Percentiles rank a stretch among this genome's conserved stretches.
These are phyloP conservation scores for Stenodera caucasica DNA, from an alignment of 2,888 invertebrate genomes.

Conservation along the genomic window DNA sequence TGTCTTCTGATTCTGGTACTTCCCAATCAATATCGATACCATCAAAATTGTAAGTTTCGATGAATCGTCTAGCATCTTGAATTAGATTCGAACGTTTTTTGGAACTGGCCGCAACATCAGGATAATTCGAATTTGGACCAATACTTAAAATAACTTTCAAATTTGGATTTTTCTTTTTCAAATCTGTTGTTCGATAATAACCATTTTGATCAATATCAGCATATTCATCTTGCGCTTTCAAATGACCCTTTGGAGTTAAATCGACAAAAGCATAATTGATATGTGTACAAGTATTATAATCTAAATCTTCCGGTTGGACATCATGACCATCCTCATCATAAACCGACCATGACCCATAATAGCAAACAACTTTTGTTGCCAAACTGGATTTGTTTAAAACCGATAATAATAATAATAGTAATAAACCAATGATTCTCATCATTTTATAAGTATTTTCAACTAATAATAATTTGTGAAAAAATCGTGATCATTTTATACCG, in stretches of 20 bases:
- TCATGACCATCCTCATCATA: slow-evolving; percentile 41
- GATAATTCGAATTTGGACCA: slow-evolving; percentile 71
- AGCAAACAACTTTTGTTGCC: slow-evolving; percentile 41
- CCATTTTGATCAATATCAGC: slow-evolving; percentile 28
- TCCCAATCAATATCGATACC: slow-evolving; percentile 25
- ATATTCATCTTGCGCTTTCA: slow-evolving; percentile 18
- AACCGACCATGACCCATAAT: slow-evolving; percentile 43
- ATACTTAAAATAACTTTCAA: slow-evolving; percentile 64
- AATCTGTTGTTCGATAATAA: too few species aligned
- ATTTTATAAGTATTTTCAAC: too few species aligned
- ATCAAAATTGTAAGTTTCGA: slow-evolving; percentile 16
- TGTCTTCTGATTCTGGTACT: too few species aligned
- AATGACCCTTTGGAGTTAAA: slow-evolving; percentile 31
- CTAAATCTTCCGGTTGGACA: slow-evolving; percentile 39
- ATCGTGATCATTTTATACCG: too few species aligned
- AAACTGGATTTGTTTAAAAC: too few species aligned
- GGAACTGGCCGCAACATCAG: too few species aligned
- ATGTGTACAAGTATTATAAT: slow-evolving; percentile 42
- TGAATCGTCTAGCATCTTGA: slow-evolving; percentile 16
- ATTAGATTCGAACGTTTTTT: slow-evolving; percentile 41
- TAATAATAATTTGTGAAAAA: too few species aligned
- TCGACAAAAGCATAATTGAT: slow-evolving; percentile 43
- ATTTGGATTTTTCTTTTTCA: slow-evolving; percentile 58
- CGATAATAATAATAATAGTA: too few species aligned
- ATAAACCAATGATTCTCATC: too few species aligned